Conservation (phyloP, 2,113 vertebrate species). For the Sebastes fasciatus region DNA sequence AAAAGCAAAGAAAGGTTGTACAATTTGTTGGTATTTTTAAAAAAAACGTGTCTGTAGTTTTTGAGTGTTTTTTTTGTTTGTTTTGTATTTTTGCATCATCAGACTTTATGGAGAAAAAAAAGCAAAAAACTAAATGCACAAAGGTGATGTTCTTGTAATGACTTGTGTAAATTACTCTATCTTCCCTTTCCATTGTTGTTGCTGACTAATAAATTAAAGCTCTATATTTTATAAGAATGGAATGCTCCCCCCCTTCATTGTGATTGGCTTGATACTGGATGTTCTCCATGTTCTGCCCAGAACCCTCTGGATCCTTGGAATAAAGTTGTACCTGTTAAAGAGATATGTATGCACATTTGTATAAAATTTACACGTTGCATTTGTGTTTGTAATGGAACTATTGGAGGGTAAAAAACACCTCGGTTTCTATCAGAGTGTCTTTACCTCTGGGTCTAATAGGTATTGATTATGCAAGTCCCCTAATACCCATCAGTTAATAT, state of each 20-base stretch:
- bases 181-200: constrained; percentile 82
- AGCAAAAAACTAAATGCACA: constrained; percentile 77
- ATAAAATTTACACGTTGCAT: constrained; percentile 48
- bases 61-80: constrained; percentile 69
- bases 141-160: constrained; percentile 82
- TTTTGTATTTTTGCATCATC: constrained; percentile 71
- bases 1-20: constrained; percentile 70
- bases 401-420: neutral
- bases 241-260: constrained; percentile 75
- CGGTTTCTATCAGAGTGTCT: constrained; percentile 6
- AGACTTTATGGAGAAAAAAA: constrained; percentile 67
- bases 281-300: constrained; percentile 76
- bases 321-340: constrained; percentile 81
- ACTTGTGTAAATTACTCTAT: constrained; percentile 82
- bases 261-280: constrained; percentile 75
- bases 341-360: constrained; percentile 76
- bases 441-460: neutral
- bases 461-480: constrained; percentile 10
- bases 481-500: constrained; percentile 19
- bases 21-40: constrained; percentile 77
- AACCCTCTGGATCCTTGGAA: constrained; percentile 76
- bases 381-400: constrained; percentile 39
- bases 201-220: constrained; percentile 89
- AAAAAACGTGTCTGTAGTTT: constrained; percentile 70
- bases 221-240: constrained; percentile 88